Conservation (phyloP, 2,888 invertebrate genomes). For the Habrosyne pyritoides region DNA sequence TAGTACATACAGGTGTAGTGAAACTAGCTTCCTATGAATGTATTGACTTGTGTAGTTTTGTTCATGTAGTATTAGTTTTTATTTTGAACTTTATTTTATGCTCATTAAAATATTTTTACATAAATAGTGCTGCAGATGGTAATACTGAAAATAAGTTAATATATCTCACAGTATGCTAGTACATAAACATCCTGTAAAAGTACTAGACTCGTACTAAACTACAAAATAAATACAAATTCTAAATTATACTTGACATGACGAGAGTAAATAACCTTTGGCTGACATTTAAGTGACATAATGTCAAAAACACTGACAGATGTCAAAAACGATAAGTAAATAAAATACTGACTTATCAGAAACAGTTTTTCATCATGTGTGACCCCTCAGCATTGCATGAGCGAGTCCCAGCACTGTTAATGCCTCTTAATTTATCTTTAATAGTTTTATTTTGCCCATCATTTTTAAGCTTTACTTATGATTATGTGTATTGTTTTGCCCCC, state of each 20-base stretch:
- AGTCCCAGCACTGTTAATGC: conserved; percentile 40
- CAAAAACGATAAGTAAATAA: background rate
- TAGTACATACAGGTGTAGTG: conserved; percentile 3
- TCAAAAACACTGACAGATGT: background rate
- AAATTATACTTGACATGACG: background rate
- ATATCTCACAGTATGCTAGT: background rate
- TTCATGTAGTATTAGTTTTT: background rate
- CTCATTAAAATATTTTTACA: no score
- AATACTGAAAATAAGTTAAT: no score
- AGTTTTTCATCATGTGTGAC: conserved; percentile 45
- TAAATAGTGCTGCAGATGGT: no score
- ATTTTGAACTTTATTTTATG: background rate
- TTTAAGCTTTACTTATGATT: conserved; percentile 64
- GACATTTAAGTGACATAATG: background rate
- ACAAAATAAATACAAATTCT: background rate
- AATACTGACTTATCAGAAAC: conserved; percentile 32
- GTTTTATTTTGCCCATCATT: conserved; percentile 37
- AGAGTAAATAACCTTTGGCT: background rate
- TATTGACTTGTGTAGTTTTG: background rate
- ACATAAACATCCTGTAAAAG: background rate
- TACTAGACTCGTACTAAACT: background rate
- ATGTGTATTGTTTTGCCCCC: conserved; percentile 71
- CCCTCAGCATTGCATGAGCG: conserved; percentile 65
- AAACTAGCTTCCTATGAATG: background rate
- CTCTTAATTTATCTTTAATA: conserved; percentile 21